These are phyloP conservation scores for Caenorhabditis wallacei DNA, from an alignment of 2,888 invertebrate species.

Conservation along the genomic window DNA sequence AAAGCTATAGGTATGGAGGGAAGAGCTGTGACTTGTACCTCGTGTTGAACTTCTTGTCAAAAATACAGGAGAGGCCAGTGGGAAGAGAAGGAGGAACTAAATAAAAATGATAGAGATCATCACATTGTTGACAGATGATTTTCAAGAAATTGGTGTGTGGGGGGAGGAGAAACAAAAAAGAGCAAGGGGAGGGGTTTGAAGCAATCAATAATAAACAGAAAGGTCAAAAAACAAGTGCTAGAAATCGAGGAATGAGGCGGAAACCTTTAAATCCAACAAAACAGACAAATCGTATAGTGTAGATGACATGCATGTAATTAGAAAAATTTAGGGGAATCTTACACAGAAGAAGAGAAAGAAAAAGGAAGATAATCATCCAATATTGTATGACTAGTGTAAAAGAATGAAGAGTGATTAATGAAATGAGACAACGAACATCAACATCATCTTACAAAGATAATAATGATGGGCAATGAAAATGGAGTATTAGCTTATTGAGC, in stretches of 20 bases:
- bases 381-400: conserved; percentile 19
- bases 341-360: conserved; percentile 14
- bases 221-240: conserved; percentile 31
- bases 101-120: conserved; percentile 28
- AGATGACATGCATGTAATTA: background rate
- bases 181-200: conserved; percentile 4
- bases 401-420: conserved; percentile 9
- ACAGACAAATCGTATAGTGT: conserved; percentile 16
- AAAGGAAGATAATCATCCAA: conserved; percentile 2
- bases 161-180: background rate
- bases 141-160: background rate
- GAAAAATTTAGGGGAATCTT: conserved; percentile 7
- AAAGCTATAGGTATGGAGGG: background rate
- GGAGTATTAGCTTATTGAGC: background rate
- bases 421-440: conserved; percentile 6
- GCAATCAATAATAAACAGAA: conserved; percentile 27
- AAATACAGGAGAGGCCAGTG: conserved; percentile 29
- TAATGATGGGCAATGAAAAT: background rate
- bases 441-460: conserved; percentile 8
- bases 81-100: background rate
- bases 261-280: conserved; percentile 10
- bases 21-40: conserved; percentile 13
- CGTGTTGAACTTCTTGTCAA: conserved; percentile 43
- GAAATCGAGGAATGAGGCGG: conserved; percentile 7
- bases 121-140: conserved; percentile 33